Evolutionary conservation across 2,797 vertebrate genomes (phyloP).

Genomic region (Percopsis omiscomaycus): DNA sequence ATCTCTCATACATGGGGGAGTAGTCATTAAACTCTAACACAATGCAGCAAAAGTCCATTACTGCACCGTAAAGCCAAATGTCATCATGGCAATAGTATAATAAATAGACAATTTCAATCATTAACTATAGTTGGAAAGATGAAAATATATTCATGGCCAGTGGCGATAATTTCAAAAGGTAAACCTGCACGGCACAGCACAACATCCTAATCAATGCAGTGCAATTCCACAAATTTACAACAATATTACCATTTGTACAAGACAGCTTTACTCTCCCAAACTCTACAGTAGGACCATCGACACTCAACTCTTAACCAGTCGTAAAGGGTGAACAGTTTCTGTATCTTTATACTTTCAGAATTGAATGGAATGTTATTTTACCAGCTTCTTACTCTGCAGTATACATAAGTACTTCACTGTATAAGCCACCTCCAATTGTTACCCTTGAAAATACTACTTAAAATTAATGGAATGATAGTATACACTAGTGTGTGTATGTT

Average conservation of each 20-base stretch:
- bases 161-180: conserved; percentile 22
- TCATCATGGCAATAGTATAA: conserved; percentile 53
- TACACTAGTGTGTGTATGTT: conserved; percentile 53
- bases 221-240: conserved; percentile 64
- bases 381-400: conserved; percentile 19
- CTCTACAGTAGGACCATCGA: conserved; percentile 27
- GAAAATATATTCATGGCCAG: conserved; percentile 23
- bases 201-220: conserved; percentile 49
- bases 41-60: conserved; percentile 22
- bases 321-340: conserved; percentile 13
- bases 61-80: conserved; percentile 44
- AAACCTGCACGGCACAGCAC: conserved; percentile 7
- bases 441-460: conserved; percentile 12
- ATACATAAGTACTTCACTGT: conserved; percentile 37
- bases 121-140: conserved; percentile 37
- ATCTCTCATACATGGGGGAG: conserved; percentile 26
- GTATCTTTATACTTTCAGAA: conserved; percentile 19
- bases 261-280: conserved; percentile 34
- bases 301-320: conserved; percentile 24
- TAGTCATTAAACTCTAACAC: conserved; percentile 42
- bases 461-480: conserved; percentile 28
- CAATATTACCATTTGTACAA: conserved; percentile 55
- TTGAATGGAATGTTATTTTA: conserved; percentile 62
- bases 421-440: conserved; percentile 19
- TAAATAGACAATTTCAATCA: conserved; percentile 56